phyloP scores from a whole-genome alignment of 1,140 invertebrate species.

The Gonatopus flavifemur region DNA sequence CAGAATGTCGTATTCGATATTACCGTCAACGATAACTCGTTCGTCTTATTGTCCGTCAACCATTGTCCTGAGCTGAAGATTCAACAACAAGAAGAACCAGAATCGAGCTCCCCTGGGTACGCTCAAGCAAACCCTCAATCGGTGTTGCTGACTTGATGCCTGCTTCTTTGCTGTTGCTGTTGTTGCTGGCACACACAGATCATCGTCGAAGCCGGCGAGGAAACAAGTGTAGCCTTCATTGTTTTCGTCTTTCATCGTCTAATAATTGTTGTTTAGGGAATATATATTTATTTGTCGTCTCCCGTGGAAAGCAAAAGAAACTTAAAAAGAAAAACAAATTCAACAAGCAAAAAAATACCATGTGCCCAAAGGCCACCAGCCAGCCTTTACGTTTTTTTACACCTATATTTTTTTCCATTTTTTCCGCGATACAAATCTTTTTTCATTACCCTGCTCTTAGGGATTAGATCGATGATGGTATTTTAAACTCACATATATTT shows the following conservation, averaged over 20 bases:
- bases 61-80: too few species aligned
- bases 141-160: conserved; percentile 41
- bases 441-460: too few species aligned
- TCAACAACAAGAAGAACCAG: too few species aligned
- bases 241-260: conserved; percentile 21
- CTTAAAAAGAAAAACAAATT: too few species aligned
- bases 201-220: conserved; percentile 26
- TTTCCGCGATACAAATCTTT: too few species aligned
- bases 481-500: too few species aligned
- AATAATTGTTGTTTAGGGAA: conserved; percentile 10
- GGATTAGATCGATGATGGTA: too few species aligned
- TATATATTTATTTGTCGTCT: conserved; percentile 8
- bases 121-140: conserved; percentile 30
- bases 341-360: conserved; percentile 22
- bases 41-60: too few species aligned
- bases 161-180: conserved; percentile 47
- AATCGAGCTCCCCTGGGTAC: too few species aligned
- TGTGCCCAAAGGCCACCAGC: conserved; percentile 34
- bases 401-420: too few species aligned
- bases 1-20: not conserved
- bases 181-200: conserved; percentile 28
- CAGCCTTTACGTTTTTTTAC: conserved; percentile 32
- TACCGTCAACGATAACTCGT: conserved; percentile 1
- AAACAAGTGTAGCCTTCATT: conserved; percentile 26
- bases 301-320: not conserved